These are phyloP conservation scores for Canis aureus DNA, from an alignment of 2,113 vertebrate genomes.

Conservation along the genomic window DNA sequence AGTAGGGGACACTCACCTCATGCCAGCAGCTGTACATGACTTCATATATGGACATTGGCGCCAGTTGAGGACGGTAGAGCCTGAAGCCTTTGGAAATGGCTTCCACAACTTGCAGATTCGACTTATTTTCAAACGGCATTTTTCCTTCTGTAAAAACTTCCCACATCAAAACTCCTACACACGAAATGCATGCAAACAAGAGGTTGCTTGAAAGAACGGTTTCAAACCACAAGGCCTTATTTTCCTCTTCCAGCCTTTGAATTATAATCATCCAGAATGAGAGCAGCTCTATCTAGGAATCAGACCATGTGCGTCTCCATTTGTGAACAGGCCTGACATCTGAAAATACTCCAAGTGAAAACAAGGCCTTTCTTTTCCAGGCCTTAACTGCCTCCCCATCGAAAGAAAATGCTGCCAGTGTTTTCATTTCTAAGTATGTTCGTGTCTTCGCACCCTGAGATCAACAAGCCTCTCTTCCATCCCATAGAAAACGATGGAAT, in stretches of 20 bases:
- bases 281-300: not conserved
- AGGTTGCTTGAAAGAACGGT: not conserved
- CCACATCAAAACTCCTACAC: constrained; percentile 94
- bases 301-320: not conserved
- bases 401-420: not conserved
- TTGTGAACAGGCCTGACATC: not conserved
- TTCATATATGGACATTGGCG: constrained; percentile 87
- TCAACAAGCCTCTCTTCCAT: not conserved
- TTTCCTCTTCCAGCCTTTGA: not conserved
- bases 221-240: not conserved
- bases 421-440: constrained; percentile 24
- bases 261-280: not conserved
- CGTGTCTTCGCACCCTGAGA: not conserved
- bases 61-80: constrained; percentile 91
- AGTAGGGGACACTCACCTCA: constrained; percentile 86
- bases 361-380: not conserved
- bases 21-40: constrained; percentile 96
- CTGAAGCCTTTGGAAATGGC: constrained; percentile 92
- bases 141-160: constrained; percentile 94
- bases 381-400: not conserved
- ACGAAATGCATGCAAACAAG: constrained; percentile 48
- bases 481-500: not conserved
- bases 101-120: constrained; percentile 91
- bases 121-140: constrained; percentile 91
- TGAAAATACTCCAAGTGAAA: not conserved